phyloP scores from a whole-genome alignment of 2,888 invertebrate genomes.

The Cetonia aurata region DNA sequence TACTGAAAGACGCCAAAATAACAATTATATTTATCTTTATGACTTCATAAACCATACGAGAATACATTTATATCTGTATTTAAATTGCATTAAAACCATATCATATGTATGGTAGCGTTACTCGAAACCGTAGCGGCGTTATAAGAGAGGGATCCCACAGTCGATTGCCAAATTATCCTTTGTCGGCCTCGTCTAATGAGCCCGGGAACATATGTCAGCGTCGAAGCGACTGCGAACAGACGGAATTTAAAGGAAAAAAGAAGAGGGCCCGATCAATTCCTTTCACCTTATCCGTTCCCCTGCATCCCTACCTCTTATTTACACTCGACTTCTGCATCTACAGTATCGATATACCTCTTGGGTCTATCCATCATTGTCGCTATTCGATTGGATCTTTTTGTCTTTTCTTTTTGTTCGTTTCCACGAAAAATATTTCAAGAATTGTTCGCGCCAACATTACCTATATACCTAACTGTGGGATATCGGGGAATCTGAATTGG shows the following conservation, averaged over 20 bases:
- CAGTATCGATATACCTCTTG: too few species aligned
- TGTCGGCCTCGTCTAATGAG: conserved; percentile 62
- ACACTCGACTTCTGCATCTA: too few species aligned
- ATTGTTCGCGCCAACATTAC: too few species aligned
- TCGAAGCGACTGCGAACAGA: conserved; percentile 52
- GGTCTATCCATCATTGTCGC: too few species aligned
- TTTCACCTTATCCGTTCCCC: conserved; percentile 34
- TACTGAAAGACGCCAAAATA: too few species aligned
- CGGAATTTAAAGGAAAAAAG: conserved; percentile 50
- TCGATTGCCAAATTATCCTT: conserved; percentile 63
- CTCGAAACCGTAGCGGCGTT: conserved; percentile 1
- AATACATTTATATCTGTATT: too few species aligned
- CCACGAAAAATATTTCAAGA: too few species aligned
- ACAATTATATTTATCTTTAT: background rate
- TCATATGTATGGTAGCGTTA: conserved; percentile 5
- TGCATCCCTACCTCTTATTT: conserved; percentile 2
- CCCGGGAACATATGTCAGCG: conserved; percentile 60
- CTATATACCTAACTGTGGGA: too few species aligned
- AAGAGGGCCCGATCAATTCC: conserved; percentile 45
- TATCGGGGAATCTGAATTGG: too few species aligned
- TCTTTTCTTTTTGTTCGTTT: too few species aligned
- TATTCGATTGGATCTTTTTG: too few species aligned
- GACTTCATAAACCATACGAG: background rate
- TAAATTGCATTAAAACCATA: too few species aligned
- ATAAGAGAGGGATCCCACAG: conserved; percentile 30